phyloP scores from a whole-genome alignment of 2,113 vertebrate species.

The Rhegmatorhina hoffmannsi region DNA sequence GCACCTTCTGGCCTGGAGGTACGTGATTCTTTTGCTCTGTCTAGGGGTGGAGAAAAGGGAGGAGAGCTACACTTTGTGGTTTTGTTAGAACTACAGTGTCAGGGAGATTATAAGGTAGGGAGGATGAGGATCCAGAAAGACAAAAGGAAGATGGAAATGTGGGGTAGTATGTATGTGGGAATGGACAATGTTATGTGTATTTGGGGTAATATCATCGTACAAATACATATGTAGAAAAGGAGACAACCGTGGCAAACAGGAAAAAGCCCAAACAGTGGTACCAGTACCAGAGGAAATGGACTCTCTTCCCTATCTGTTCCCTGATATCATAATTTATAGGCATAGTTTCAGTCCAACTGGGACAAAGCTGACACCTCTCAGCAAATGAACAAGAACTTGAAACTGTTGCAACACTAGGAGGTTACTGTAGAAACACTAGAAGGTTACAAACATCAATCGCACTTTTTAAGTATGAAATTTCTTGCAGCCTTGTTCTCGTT shows the following conservation, averaged over 20 bases:
- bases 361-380: background rate
- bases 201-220: background rate
- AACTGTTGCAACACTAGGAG: background rate
- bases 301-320: background rate
- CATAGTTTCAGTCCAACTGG: background rate
- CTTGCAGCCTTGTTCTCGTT: background rate
- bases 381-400: background rate
- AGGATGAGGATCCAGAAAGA: background rate
- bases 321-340: background rate
- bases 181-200: accelerated
- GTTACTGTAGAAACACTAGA: background rate
- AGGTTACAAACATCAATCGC: background rate
- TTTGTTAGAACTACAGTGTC: background rate
- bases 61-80: background rate
- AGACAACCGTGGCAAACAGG: background rate
- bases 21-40: background rate
- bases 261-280: background rate
- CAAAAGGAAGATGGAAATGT: background rate
- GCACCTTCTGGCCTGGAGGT: background rate
- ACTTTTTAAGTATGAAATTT: background rate
- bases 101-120: background rate
- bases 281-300: background rate
- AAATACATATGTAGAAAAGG: background rate
- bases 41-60: background rate
- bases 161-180: background rate